These are phyloP conservation scores for Hyalella azteca DNA, from an alignment of 2,888 invertebrate species.

Conservation along the genomic window DNA sequence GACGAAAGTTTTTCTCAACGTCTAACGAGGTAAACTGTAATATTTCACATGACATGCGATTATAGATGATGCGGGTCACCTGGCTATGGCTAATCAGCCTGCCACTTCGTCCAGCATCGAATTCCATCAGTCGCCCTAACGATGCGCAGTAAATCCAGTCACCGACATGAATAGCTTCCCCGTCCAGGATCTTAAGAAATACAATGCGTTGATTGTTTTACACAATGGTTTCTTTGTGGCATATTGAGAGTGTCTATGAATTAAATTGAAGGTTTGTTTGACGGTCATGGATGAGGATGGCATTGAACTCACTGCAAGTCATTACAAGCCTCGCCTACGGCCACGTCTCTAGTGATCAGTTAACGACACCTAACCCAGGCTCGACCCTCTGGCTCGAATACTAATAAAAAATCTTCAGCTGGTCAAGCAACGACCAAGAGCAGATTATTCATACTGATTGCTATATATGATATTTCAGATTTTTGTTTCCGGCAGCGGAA, in stretches of 20 bases:
- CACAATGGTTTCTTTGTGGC: constrained; percentile 12
- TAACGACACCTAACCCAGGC: too few relatives aligned
- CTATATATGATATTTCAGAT: too few relatives aligned
- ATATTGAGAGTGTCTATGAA: constrained; percentile 36
- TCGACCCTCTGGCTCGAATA: too few relatives aligned
- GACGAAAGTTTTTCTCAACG: background rate
- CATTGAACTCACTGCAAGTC: background rate
- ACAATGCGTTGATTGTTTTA: constrained; percentile 1
- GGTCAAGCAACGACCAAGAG: too few relatives aligned
- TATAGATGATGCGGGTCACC: background rate
- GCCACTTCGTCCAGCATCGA: background rate
- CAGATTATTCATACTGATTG: too few relatives aligned
- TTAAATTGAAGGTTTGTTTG: background rate
- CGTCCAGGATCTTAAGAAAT: background rate
- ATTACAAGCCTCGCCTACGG: background rate
- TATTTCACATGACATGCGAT: too few relatives aligned
- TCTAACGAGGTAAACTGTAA: background rate
- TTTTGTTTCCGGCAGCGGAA: too few relatives aligned
- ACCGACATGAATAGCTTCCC: background rate
- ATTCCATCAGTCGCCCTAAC: background rate
- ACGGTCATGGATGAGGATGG: constrained; percentile 22
- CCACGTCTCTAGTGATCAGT: background rate
- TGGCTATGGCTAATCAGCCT: background rate
- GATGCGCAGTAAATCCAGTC: background rate
- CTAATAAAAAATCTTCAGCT: too few relatives aligned